Evolutionary conservation across 2,113 vertebrate species (phyloP).

Genomic region (Lophotis ruficrista): DNA sequence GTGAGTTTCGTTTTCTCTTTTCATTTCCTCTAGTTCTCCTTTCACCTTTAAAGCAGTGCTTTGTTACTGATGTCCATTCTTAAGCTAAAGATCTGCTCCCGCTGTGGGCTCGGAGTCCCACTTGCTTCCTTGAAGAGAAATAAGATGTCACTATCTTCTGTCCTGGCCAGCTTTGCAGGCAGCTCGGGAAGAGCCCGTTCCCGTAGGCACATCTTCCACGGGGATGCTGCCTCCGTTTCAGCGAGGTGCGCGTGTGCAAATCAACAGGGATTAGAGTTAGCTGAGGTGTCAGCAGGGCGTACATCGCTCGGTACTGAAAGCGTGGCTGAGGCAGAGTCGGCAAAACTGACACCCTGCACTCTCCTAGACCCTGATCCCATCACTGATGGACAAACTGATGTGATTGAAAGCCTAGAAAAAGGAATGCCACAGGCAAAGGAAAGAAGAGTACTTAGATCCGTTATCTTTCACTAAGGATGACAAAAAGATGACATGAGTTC

Average conservation of each 20-base stretch:
- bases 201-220: neutral
- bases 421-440: neutral
- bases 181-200: neutral
- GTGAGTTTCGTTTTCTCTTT: neutral
- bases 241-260: neutral
- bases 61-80: neutral
- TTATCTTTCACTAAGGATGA: neutral
- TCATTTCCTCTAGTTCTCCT: neutral
- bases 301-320: neutral
- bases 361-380: neutral
- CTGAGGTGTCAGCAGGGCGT: neutral
- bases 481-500: neutral
- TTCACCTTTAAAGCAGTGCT: neutral
- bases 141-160: neutral
- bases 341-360: neutral
- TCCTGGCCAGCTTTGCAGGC: neutral
- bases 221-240: neutral
- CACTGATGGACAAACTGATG: neutral
- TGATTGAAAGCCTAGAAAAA: neutral
- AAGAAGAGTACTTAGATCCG: neutral
- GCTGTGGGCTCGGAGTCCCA: neutral
- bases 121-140: neutral
- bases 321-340: neutral
- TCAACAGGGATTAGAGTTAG: neutral
- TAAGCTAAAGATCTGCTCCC: neutral